phyloP scores from a whole-genome alignment of 2,113 vertebrate species.

The Lutjanus erythropterus region DNA sequence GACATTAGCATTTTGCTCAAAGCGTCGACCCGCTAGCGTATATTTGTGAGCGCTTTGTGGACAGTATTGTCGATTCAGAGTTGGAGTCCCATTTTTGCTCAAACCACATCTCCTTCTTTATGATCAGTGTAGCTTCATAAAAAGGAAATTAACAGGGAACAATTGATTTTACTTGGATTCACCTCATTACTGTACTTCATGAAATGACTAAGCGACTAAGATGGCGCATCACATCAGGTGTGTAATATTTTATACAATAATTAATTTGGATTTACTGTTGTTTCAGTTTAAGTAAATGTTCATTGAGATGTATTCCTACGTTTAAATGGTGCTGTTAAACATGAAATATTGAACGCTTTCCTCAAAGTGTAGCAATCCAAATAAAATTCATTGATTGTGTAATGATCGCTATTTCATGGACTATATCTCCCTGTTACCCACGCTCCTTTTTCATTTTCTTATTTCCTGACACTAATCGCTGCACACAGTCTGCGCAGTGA shows the following conservation, averaged over 20 bases:
- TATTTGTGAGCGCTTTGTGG: too few relatives aligned
- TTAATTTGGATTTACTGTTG: background rate
- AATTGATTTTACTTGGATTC: background rate
- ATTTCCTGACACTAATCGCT: conserved; percentile 29
- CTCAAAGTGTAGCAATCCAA: conserved; percentile 14
- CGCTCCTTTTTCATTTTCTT: background rate
- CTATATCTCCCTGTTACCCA: background rate
- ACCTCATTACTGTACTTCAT: background rate
- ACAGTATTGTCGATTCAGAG: too few relatives aligned
- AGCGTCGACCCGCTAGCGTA: too few relatives aligned
- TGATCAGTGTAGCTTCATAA: background rate
- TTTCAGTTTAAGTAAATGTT: background rate
- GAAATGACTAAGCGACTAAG: background rate
- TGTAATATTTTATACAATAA: background rate
- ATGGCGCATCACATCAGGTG: background rate
- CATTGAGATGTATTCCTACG: background rate
- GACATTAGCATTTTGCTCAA: background rate
- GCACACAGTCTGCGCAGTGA: background rate
- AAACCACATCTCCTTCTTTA: background rate
- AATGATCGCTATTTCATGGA: conserved; percentile 41
- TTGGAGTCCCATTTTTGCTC: too few relatives aligned
- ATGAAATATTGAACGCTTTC: background rate
- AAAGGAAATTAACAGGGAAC: background rate
- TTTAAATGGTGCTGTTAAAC: conserved; percentile 24
- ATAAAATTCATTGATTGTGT: conserved; percentile 25